A percentile compares a stretch with the other conserved stretches of the same genome.
These are phyloP conservation scores for Herminia tarsipennalis DNA, from an alignment of 2,888 invertebrate genomes.

Conservation along the genomic window DNA sequence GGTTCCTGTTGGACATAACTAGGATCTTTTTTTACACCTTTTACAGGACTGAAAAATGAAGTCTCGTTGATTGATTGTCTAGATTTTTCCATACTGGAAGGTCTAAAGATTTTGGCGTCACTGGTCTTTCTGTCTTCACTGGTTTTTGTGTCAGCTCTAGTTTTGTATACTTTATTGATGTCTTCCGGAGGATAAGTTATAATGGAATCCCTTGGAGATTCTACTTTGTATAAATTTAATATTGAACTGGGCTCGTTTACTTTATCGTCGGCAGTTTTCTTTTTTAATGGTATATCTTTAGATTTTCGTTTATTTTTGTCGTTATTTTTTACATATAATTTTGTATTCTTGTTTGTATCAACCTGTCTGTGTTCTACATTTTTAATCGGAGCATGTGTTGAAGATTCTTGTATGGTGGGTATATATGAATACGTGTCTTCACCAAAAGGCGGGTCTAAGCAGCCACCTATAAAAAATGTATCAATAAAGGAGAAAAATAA, in stretches of 20 bases:
- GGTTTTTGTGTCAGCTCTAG: background rate
- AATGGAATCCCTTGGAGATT: conserved; percentile 50
- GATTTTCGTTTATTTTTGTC: conserved; percentile 33
- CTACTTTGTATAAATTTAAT: conserved; percentile 38
- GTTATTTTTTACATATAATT: background rate
- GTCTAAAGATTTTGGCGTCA: too few species aligned
- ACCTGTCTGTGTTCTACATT: too few species aligned
- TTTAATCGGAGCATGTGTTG: conserved; percentile 2
- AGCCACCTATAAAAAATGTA: conserved; percentile 62
- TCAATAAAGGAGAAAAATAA: background rate
- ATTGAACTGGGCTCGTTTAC: conserved; percentile 33
- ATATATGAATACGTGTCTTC: conserved; percentile 70
- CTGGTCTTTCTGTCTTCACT: too few species aligned
- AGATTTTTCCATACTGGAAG: conserved; percentile 26
- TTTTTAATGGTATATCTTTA: conserved; percentile 15
- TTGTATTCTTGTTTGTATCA: background rate
- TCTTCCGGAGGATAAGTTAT: conserved; percentile 62
- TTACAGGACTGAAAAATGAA: conserved; percentile 53
- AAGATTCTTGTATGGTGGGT: conserved; percentile 24
- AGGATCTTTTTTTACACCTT: conserved; percentile 35
- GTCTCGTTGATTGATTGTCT: conserved; percentile 40
- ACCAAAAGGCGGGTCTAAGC: conserved; percentile 73
- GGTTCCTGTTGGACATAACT: background rate
- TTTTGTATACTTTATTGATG: background rate
- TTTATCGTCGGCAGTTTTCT: conserved; percentile 8